Percentiles rank a stretch among this genome's conserved stretches.
phyloP scores from a whole-genome alignment of 2,113 vertebrate species.

The Cololabis saira region DNA sequence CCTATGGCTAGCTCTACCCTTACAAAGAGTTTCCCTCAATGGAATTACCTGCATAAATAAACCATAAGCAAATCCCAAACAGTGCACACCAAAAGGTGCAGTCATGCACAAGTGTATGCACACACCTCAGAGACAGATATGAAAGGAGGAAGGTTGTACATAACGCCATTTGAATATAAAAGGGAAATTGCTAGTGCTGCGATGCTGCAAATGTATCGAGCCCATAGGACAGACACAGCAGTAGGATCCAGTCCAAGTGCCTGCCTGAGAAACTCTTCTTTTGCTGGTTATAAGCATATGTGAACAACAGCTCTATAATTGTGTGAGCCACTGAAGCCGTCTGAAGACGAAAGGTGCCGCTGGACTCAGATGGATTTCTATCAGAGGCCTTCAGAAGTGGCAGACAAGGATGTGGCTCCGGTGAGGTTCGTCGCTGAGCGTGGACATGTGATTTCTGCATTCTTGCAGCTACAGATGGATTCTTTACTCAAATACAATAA shows the following conservation, averaged over 20 bases:
- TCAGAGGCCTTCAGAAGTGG: neutral
- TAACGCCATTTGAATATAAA: constrained; percentile 73
- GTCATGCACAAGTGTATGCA: constrained; percentile 24
- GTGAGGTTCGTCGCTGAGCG: neutral
- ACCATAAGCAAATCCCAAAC: constrained; percentile 71
- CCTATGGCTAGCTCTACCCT: constrained; percentile 52
- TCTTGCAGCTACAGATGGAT: neutral
- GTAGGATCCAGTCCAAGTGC: neutral
- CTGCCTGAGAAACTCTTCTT: neutral
- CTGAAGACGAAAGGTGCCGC: constrained; percentile 5
- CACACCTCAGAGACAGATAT: constrained; percentile 50
- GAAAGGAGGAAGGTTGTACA: constrained; percentile 60
- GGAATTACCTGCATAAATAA: constrained; percentile 73
- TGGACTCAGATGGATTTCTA: neutral
- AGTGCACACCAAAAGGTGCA: constrained; percentile 51
- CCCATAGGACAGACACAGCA: constrained; percentile 42
- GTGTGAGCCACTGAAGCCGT: neutral
- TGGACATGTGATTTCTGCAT: neutral
- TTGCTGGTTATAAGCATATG: neutral
- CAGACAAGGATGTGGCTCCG: neutral
- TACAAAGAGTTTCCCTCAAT: constrained; percentile 61
- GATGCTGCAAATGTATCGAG: constrained; percentile 53
- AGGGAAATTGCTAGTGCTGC: constrained; percentile 58
- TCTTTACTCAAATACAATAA: neutral
- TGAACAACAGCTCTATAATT: constrained; percentile 5